Evolutionary conservation across 2,888 invertebrate genomes (phyloP), one percentile per base, ranked within the genome.

Genomic region (Andrena chrysosceles): DNA sequence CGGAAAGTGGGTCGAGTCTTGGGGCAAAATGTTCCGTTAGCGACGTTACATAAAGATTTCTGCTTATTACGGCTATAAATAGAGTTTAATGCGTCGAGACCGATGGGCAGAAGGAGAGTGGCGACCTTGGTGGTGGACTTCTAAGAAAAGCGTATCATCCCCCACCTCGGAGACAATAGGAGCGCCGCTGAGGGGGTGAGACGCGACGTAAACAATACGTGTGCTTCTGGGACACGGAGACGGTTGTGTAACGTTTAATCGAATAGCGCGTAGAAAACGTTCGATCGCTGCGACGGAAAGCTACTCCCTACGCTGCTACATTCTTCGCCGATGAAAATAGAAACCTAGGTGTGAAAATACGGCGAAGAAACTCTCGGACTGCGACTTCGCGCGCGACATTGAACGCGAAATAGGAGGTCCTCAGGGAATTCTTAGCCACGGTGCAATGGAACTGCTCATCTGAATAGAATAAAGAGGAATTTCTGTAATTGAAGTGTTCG

Each of bases 41-140:
- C 7, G 33, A 26, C 31, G 77, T 83, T 83, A 77, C 60, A 74
- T 77, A 77, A 83, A 81, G 67, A 83, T 77, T 81, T 74, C 77
- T 74, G 67, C 67, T 63, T 60, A 80, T 83, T 78, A 74, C 31
- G 52, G 80, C 84, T 80, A 83, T 77, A 84, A 79, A 84, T 84
- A 84, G 66, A 79, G 26, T 6, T 59, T 52, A 69, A 73, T 66
- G 62, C 73, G 79, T 16, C 70, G 52, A 20, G 33, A 83, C 64
- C 73, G 70, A 72, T 54, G 68, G 63, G 35, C 56, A 26, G 56
- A 23, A 48, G 59, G 49, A 64, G 77, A 77, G 64, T 35, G 59
- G 62, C 54, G 70, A 72, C 76, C 83, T 81, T 83, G 76, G 56
- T 35, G 59, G 29, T 48, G 26, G 42, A 68, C 72, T 68, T 69